Evolutionary conservation across 2,888 invertebrate species (phyloP).

Genomic region (Dione juno): DNA sequence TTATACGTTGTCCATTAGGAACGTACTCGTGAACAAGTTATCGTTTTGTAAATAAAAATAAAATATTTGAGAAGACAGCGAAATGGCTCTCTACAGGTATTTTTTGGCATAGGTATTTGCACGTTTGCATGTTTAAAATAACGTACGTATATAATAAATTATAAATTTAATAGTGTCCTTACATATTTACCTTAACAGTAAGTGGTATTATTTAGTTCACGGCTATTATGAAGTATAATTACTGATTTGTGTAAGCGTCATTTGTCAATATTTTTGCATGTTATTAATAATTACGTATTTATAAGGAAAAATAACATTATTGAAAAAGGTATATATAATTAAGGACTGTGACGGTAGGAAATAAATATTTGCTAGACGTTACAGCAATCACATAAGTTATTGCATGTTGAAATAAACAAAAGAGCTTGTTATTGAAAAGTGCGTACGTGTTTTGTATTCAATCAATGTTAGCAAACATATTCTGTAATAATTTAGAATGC

Average conservation of each 20-base stretch:
- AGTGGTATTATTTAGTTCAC: slow-evolving; percentile 42
- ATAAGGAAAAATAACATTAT: slow-evolving; percentile 39
- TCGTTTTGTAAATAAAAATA: slow-evolving; percentile 49
- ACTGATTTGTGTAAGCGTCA: not conserved
- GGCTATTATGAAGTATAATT: slow-evolving; percentile 31
- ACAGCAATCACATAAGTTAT: not conserved
- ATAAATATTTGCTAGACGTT: slow-evolving; percentile 3
- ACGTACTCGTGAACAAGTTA: slow-evolving; percentile 45
- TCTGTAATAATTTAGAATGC: not conserved
- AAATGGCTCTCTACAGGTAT: slow-evolving; percentile 77
- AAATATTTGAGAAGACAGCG: slow-evolving; percentile 56
- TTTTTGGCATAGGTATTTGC: slow-evolving; percentile 37
- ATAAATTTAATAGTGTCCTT: slow-evolving; percentile 14
- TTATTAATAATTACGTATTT: slow-evolving; percentile 24
- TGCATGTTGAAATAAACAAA: slow-evolving; percentile 2
- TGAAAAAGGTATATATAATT: slow-evolving; percentile 35
- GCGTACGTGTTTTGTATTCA: slow-evolving; percentile 15
- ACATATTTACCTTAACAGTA: slow-evolving; percentile 31
- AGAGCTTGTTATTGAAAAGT: slow-evolving; percentile 13
- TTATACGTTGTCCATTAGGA: slow-evolving; percentile 35
- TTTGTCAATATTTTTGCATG: slow-evolving; percentile 32
- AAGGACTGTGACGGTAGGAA: slow-evolving; percentile 1
- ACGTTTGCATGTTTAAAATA: slow-evolving; percentile 39
- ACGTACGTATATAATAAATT: slow-evolving; percentile 22
- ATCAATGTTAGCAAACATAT: not conserved